Percentiles rank a stretch among this genome's conserved stretches.
These are phyloP conservation scores for Coenonympha arcania DNA, from an alignment of 2,888 invertebrate genomes.

Conservation along the genomic window DNA sequence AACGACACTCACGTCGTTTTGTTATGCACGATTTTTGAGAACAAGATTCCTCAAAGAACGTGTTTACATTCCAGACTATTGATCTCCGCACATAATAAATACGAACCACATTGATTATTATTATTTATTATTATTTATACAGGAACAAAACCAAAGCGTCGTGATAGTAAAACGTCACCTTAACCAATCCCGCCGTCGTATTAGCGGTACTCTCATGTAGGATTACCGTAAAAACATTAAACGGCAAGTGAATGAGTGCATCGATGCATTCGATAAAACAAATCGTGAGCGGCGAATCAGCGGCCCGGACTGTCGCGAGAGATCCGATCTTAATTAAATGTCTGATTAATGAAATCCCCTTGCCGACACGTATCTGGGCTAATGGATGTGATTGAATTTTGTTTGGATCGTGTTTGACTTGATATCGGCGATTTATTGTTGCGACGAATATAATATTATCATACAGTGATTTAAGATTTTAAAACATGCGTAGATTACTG, in stretches of 20 bases:
- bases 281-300: slow-evolving; percentile 56
- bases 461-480: too few relatives aligned
- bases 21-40: too few relatives aligned
- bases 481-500: neutral
- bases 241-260: slow-evolving; percentile 37
- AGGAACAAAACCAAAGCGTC: neutral
- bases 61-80: too few relatives aligned
- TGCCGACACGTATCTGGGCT: slow-evolving; percentile 37
- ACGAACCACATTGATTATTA: too few relatives aligned
- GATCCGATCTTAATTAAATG: slow-evolving; percentile 54
- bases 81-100: too few relatives aligned
- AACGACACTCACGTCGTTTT: too few relatives aligned
- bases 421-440: slow-evolving; percentile 6
- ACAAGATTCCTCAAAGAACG: too few relatives aligned
- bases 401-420: slow-evolving; percentile 11
- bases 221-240: slow-evolving; percentile 28
- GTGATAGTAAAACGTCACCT: slow-evolving; percentile 10
- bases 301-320: slow-evolving; percentile 39
- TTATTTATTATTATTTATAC: neutral
- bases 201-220: slow-evolving; percentile 40
- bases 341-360: slow-evolving; percentile 30
- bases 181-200: slow-evolving; percentile 26
- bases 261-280: slow-evolving; percentile 57
- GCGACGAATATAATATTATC: neutral
- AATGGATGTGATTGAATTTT: slow-evolving; percentile 39